phyloP scores from a whole-genome alignment of 2,888 invertebrate species.

The Aromia moschata region DNA sequence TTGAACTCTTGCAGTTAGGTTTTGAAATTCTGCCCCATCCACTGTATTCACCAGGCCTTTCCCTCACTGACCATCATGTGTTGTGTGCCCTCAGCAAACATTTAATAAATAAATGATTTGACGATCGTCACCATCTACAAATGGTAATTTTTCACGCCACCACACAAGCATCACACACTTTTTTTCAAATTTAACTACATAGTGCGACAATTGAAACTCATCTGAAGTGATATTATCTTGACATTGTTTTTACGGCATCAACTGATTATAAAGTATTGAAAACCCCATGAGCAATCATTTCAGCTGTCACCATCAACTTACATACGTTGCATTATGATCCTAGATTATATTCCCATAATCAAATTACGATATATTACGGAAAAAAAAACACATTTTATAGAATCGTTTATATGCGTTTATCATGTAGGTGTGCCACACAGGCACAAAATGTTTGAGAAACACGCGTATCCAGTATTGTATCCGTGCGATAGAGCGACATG shows the following conservation, averaged over 20 bases:
- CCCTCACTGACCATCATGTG: no score
- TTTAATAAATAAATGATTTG: no score
- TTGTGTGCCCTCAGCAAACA: no score
- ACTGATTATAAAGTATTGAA: not conserved
- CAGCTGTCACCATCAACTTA: no score
- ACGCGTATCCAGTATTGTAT: slow-evolving; percentile 25
- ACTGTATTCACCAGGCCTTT: no score
- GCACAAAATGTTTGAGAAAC: slow-evolving; percentile 27
- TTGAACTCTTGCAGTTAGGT: no score
- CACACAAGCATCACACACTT: no score
- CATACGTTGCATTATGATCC: not conserved
- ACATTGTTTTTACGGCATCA: not conserved
- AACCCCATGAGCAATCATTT: not conserved
- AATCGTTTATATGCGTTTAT: slow-evolving; percentile 16
- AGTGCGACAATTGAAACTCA: not conserved
- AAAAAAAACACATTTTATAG: slow-evolving; percentile 21
- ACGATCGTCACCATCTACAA: no score
- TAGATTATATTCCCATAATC: not conserved
- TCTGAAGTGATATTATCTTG: not conserved
- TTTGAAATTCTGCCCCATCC: no score
- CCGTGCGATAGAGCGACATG: slow-evolving; percentile 42
- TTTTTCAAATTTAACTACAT: no score
- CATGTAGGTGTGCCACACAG: slow-evolving; percentile 39
- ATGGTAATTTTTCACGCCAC: no score
- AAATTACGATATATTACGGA: slow-evolving; percentile 17